Base-by-base conservation (phyloP, 2,888 invertebrate genomes). In the Diaperis boleti region DNA sequence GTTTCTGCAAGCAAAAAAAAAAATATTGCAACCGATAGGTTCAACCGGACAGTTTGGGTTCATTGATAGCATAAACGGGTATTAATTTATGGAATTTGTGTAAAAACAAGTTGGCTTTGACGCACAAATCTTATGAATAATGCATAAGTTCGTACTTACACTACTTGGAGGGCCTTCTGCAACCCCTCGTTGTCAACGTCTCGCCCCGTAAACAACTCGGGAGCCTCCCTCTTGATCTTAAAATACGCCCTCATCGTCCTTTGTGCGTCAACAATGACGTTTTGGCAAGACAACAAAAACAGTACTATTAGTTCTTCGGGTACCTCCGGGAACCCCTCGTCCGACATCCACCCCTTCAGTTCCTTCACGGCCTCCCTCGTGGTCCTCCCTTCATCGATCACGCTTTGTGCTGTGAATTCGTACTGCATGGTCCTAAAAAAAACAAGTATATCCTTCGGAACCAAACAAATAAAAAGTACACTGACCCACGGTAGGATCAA, bases 221-320 rank as follows among this genome's bases (percentile, higher is more conserved):
- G 68, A 1, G 59, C 54, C 6, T 49, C 55, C 10, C 60, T 65
- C 11, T 63, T 62, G 6, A 35, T 41, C 20, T 33, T 37, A 17
- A 64, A 64, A 41, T 63, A 63, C 1, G 63, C 60, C 35, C 20
- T 41, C 2, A 66, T 50, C 10, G 65, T 62, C 6, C 39, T 61
- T 42, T 67, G 56, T 3, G 68, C 63, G 3, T 26, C 50, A 8
- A 52, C 56, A 1, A 66, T 7, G 17, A 55, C 61, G 14, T 64
- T 68, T 5, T 33, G 17, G 29, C 68, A 68, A 1, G 68, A 59
- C 15, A 67, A 17, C 2, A 68, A 31, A 37, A 66, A 65, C 6
- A 62, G 13, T 5, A 44, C 60, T 3, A 68, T 55, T 31, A 59
- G 26, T 52, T 68, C 66, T 4, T 68, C 66, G 1, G 64, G 44